Conservation (phyloP, 2,113 vertebrate genomes). For the Varanus komodoensis region DNA sequence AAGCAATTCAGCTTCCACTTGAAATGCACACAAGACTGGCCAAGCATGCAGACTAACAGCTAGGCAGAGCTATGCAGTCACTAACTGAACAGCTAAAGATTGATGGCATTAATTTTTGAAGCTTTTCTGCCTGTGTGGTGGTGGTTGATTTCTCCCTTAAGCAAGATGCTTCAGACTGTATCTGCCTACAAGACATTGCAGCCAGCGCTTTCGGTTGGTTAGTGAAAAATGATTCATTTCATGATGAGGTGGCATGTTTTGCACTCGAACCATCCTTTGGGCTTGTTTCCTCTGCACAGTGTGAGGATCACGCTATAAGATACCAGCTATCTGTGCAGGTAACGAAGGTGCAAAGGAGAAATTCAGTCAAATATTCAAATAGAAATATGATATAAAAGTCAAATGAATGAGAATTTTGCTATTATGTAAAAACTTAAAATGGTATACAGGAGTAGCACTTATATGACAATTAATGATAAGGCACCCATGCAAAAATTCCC, state of each 20-base stretch:
- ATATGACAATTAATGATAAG: not conserved
- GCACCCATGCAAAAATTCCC: not conserved
- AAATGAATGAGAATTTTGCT: slow-evolving; percentile 27
- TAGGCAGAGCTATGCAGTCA: slow-evolving; percentile 37
- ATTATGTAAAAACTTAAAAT: slow-evolving; percentile 29
- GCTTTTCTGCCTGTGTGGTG: slow-evolving; percentile 66
- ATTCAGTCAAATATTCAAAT: slow-evolving; percentile 34
- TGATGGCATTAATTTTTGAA: slow-evolving; percentile 70
- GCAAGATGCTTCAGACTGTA: slow-evolving; percentile 63
- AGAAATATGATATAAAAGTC: slow-evolving; percentile 21
- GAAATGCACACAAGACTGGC: slow-evolving; percentile 37
- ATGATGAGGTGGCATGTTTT: slow-evolving; percentile 45
- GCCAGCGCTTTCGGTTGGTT: slow-evolving; percentile 31
- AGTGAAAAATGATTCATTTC: slow-evolving; percentile 54
- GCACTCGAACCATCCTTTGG: not conserved
- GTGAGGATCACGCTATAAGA: slow-evolving; percentile 26
- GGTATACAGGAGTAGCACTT: slow-evolving; percentile 1
- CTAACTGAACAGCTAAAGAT: slow-evolving; percentile 60
- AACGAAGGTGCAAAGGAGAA: slow-evolving; percentile 40
- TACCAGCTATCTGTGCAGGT: slow-evolving; percentile 35
- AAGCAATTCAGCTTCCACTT: slow-evolving; percentile 35
- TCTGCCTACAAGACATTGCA: slow-evolving; percentile 54
- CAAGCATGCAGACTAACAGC: slow-evolving; percentile 53
- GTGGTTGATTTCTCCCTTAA: slow-evolving; percentile 54
- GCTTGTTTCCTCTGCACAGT: slow-evolving; percentile 37